Conservation (phyloP, 1,140 invertebrate genomes). For the Drosophila subpulchrella region DNA sequence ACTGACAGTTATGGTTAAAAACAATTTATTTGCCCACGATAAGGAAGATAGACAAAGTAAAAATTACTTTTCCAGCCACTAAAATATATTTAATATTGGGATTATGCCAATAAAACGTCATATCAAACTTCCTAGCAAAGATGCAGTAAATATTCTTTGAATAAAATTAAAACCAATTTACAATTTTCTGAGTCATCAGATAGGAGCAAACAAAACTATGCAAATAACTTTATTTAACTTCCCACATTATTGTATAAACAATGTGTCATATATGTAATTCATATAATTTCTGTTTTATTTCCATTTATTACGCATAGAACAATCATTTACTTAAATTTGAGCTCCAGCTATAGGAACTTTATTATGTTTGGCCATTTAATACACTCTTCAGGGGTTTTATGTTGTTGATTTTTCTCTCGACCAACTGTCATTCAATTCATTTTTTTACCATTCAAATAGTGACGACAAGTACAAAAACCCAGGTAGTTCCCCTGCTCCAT, state of each 20-base stretch:
- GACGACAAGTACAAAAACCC: constrained; percentile 6
- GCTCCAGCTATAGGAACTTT: constrained; percentile 9
- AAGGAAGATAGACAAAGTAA: neutral
- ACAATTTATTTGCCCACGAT: neutral
- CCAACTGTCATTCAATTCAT: constrained; percentile 43
- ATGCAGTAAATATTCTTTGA: neutral
- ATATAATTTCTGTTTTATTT: constrained; percentile 26
- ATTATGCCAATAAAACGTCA: neutral
- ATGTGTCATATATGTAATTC: constrained; percentile 26
- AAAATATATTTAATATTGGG: neutral
- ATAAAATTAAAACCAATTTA: neutral
- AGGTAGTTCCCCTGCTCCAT: neutral
- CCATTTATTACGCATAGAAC: constrained; percentile 28
- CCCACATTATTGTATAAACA: constrained; percentile 5
- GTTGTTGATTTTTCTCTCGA: constrained; percentile 30
- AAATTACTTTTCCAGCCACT: neutral
- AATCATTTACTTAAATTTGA: constrained; percentile 17
- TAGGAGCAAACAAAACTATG: neutral
- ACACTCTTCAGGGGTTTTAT: constrained; percentile 20
- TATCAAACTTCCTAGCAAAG: neutral
- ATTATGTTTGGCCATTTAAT: constrained; percentile 33
- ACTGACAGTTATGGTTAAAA: neutral
- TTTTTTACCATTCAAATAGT: constrained; percentile 19
- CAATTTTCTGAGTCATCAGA: neutral
- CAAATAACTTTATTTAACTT: neutral